Evolutionary conservation across 2,113 vertebrate genomes (phyloP).

Genomic region (Chionis minor): DNA sequence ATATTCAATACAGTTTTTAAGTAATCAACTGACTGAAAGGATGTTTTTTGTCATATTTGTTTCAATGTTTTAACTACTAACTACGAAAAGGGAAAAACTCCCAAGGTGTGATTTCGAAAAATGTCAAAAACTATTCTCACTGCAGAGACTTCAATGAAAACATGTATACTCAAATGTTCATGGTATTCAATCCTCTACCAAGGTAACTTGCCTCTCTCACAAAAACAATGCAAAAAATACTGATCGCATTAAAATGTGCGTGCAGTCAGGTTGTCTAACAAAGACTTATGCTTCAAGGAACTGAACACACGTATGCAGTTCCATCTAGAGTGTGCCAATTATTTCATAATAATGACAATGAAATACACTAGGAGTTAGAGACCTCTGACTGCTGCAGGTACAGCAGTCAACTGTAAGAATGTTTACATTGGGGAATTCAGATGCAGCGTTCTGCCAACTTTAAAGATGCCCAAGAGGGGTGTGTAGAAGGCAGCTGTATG

Average conservation of each 20-base stretch:
- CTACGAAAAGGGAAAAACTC: background rate
- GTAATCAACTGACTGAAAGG: background rate
- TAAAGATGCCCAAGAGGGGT: background rate
- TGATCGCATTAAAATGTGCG: background rate
- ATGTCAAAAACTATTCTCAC: background rate
- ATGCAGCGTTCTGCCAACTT: background rate
- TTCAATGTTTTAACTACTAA: background rate
- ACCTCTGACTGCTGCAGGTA: background rate
- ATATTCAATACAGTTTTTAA: background rate
- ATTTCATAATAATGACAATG: background rate
- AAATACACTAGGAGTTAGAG: background rate
- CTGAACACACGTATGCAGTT: accelerated
- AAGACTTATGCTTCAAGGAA: background rate
- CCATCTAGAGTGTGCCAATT: background rate
- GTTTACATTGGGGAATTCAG: background rate
- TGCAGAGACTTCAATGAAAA: background rate
- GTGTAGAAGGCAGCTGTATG: background rate
- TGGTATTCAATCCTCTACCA: background rate
- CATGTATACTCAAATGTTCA: accelerated
- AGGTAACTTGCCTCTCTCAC: background rate
- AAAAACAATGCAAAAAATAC: background rate
- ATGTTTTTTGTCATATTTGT: background rate
- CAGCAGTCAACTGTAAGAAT: background rate
- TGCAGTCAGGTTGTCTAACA: background rate
- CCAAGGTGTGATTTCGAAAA: background rate